Percentiles rank a stretch among this genome's conserved stretches.
Evolutionary conservation across 2,113 vertebrate genomes (phyloP).

Genomic region (Eira barbara): DNA sequence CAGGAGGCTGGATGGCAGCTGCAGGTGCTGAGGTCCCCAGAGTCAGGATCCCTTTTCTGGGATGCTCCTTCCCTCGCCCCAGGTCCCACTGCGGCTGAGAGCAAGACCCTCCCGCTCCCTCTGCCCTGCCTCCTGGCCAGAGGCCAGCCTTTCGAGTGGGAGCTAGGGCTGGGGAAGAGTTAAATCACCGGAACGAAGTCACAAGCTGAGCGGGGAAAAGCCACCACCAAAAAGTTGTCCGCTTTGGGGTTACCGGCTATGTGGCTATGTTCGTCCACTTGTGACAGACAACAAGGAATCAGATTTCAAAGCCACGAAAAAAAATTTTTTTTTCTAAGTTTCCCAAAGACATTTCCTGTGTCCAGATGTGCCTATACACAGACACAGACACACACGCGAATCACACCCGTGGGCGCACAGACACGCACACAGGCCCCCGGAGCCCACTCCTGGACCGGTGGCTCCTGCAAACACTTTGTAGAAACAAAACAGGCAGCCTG

Average conservation of each 20-base stretch:
- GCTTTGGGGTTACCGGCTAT: not conserved
- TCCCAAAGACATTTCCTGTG: constrained; percentile 44
- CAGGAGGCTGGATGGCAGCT: not conserved
- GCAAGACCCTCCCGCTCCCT: not conserved
- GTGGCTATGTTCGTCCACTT: constrained; percentile 54
- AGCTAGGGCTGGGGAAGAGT: constrained; percentile 41
- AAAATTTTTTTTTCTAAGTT: not conserved
- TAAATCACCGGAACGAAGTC: constrained; percentile 6
- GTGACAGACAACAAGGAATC: constrained; percentile 54
- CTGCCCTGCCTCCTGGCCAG: constrained; percentile 1
- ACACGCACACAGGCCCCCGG: not conserved
- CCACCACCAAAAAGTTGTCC: constrained; percentile 55
- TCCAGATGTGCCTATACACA: constrained; percentile 34
- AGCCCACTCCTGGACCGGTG: not conserved
- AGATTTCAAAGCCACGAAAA: constrained; percentile 47
- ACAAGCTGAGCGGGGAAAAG: constrained; percentile 29
- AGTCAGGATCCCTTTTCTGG: not conserved
- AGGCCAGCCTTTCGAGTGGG: constrained; percentile 19
- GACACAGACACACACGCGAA: not conserved
- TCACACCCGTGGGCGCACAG: not conserved
- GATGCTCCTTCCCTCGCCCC: not conserved
- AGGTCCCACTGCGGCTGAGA: not conserved
- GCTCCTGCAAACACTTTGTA: constrained; percentile 49
- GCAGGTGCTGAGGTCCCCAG: not conserved
- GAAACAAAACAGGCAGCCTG: constrained; percentile 53